Percentiles rank a stretch among this genome's conserved stretches.
These are phyloP conservation scores for Blomia tropicalis DNA, from an alignment of 2,888 invertebrate genomes.

Conservation along the genomic window DNA sequence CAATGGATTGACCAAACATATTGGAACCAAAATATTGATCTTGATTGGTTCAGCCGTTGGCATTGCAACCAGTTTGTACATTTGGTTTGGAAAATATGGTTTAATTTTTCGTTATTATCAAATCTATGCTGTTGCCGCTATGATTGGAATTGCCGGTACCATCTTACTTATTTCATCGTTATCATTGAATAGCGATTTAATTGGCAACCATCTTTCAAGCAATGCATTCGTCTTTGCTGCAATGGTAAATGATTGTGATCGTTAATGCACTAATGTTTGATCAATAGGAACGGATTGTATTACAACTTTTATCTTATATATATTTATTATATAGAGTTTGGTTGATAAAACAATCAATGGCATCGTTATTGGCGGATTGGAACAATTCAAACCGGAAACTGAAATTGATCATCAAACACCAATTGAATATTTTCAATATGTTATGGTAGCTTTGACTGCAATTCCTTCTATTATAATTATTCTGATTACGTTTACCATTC, in stretches of 20 bases:
- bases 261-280: too few relatives aligned
- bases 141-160: constrained; percentile 29
- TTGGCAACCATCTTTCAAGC: constrained; percentile 30
- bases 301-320: too few relatives aligned
- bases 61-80: constrained; percentile 25
- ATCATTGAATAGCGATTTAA: constrained; percentile 32
- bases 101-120: constrained; percentile 19
- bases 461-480: neutral
- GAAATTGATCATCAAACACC: neutral
- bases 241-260: neutral
- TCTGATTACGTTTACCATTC: neutral
- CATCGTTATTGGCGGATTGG: constrained; percentile 6
- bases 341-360: constrained; percentile 21
- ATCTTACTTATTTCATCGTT: constrained; percentile 31
- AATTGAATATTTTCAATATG: neutral
- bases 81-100: constrained; percentile 24
- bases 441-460: constrained; percentile 1
- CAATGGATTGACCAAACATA: neutral
- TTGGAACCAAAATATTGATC: constrained; percentile 20
- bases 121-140: constrained; percentile 13
- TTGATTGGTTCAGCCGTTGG: constrained; percentile 25
- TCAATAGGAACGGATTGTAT: too few relatives aligned
- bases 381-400: constrained; percentile 12
- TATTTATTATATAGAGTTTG: constrained; percentile 9
- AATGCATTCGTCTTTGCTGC: constrained; percentile 22